These are phyloP conservation scores for Heterohyrax brucei DNA, from an alignment of 2,797 vertebrate species.

Conservation along the genomic window DNA sequence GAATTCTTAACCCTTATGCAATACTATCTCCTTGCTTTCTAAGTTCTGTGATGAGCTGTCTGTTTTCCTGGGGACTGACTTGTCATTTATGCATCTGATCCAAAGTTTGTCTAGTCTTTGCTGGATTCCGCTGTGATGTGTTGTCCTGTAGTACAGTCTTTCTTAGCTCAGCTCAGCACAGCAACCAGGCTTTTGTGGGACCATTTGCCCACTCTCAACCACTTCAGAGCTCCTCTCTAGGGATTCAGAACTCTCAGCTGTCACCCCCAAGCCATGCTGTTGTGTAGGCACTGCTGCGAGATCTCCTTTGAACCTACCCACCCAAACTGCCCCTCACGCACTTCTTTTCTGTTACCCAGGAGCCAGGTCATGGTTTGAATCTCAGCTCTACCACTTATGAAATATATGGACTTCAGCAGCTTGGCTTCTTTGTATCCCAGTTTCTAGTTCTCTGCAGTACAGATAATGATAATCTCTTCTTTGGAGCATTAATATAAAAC, in stretches of 20 bases:
- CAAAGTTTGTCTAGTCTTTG: not conserved
- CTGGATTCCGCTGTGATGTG: not conserved
- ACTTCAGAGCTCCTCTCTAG: not conserved
- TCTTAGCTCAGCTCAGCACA: not conserved
- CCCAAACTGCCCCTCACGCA: not conserved
- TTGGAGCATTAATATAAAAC: conserved; percentile 47
- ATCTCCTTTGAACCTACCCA: not conserved
- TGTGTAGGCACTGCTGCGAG: not conserved
- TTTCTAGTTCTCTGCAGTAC: not conserved
- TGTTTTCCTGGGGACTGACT: not conserved
- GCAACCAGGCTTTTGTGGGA: not conserved
- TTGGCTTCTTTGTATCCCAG: not conserved
- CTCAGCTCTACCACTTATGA: not conserved
- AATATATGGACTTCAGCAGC: not conserved
- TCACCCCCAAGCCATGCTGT: not conserved
- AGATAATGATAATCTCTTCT: not conserved
- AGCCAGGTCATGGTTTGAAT: not conserved
- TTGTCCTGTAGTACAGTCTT: not conserved
- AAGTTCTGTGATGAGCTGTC: not conserved
- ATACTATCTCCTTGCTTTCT: not conserved
- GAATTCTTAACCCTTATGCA: too few relatives aligned
- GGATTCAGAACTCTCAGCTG: not conserved
- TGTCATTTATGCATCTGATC: not conserved
- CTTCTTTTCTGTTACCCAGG: not conserved
- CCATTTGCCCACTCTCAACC: not conserved